Evolutionary conservation across 2,888 invertebrate genomes (phyloP).

Genomic region (Phalera bucephala): DNA sequence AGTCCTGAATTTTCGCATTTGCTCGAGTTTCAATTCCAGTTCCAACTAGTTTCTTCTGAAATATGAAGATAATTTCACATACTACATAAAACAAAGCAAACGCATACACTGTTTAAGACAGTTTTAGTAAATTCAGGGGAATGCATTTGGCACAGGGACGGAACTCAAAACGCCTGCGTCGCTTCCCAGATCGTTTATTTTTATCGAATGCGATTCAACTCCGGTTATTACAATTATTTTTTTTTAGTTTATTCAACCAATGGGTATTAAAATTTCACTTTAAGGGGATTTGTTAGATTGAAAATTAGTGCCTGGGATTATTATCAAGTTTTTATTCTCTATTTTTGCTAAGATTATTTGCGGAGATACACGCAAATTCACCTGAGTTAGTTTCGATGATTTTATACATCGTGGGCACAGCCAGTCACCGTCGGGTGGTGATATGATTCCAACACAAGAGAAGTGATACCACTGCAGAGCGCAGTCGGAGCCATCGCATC

Average conservation of each 20-base stretch:
- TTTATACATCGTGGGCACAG: too few relatives aligned
- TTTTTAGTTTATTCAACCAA: slow-evolving; percentile 9
- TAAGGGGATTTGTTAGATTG: neutral
- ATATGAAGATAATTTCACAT: slow-evolving; percentile 6
- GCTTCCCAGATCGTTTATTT: slow-evolving; percentile 7
- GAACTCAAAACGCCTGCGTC: neutral
- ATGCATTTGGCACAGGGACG: neutral
- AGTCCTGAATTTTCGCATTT: neutral
- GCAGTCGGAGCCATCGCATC: too few relatives aligned
- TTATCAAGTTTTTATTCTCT: neutral
- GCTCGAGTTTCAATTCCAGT: slow-evolving; percentile 9
- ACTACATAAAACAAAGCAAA: neutral
- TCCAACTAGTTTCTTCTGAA: slow-evolving; percentile 13
- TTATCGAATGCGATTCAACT: slow-evolving; percentile 11
- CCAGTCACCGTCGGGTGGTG: too few relatives aligned
- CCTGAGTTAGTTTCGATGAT: too few relatives aligned
- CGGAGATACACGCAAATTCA: too few relatives aligned
- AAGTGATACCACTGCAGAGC: slow-evolving; percentile 68
- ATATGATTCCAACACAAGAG: too few relatives aligned
- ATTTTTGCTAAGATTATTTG: too few relatives aligned
- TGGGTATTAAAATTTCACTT: slow-evolving; percentile 1
- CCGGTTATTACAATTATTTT: slow-evolving; percentile 17
- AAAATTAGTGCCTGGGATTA: neutral
- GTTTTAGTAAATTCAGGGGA: neutral
- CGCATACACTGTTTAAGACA: neutral